Evolutionary conservation across 1,140 invertebrate species (phyloP).

Genomic region (Leptinotarsa undecemlineata): DNA sequence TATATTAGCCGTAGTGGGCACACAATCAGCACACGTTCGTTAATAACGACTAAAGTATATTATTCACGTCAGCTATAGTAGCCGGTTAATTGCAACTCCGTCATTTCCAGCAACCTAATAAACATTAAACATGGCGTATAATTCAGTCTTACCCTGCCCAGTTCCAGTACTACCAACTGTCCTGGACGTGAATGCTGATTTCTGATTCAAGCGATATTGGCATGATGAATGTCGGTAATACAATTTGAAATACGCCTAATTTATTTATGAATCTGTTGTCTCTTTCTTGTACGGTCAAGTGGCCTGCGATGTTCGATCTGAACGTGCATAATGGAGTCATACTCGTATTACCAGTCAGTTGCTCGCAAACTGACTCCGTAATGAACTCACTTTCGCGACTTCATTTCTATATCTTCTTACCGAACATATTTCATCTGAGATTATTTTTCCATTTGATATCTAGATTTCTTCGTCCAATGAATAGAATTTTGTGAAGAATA

Average conservation of each 20-base stretch:
- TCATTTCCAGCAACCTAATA: constrained; percentile 48
- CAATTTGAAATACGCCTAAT: constrained; percentile 42
- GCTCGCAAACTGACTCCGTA: background rate
- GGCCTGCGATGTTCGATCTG: constrained; percentile 16
- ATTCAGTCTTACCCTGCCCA: constrained; percentile 49
- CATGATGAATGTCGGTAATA: constrained; percentile 38
- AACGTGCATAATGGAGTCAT: constrained; percentile 18
- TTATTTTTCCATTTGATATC: too few species aligned
- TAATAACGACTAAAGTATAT: constrained; percentile 46
- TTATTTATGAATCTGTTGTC: constrained; percentile 38
- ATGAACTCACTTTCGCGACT: background rate
- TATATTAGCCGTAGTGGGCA: background rate
- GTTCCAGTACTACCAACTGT: constrained; percentile 42
- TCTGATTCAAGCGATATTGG: constrained; percentile 41
- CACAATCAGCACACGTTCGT: constrained; percentile 32
- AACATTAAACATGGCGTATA: constrained; percentile 49
- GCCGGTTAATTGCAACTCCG: constrained; percentile 46
- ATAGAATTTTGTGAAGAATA: too few species aligned
- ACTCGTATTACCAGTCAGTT: background rate
- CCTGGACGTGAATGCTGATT: constrained; percentile 40
- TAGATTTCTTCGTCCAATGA: too few species aligned
- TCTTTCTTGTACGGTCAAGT: constrained; percentile 32
- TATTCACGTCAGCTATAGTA: constrained; percentile 43
- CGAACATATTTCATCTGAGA: too few species aligned
- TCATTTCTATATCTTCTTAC: background rate